Conservation (phyloP, 2,113 vertebrate species). For the Pollachius pollachius region DNA sequence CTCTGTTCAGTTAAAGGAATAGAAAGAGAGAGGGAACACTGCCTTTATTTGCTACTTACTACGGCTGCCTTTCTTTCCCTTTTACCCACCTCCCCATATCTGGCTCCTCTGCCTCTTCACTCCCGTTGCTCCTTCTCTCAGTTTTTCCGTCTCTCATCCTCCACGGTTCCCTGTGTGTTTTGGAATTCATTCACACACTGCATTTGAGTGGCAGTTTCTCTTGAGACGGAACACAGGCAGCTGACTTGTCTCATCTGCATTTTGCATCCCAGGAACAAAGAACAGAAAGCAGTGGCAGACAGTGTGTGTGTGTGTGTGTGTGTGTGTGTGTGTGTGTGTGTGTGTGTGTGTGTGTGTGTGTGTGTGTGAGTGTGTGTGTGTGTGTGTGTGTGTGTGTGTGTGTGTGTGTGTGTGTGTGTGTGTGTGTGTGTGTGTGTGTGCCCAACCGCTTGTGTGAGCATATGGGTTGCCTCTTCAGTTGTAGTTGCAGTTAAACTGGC, state of each 20-base stretch:
- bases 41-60: conserved; percentile 53
- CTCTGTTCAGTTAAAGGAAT: conserved; percentile 64
- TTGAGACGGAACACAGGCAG: conserved; percentile 67
- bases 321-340: conserved; percentile 16
- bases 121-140: conserved; percentile 6
- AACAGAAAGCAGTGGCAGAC: conserved; percentile 38
- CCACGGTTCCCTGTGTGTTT: conserved; percentile 63
- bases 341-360: conserved; percentile 14
- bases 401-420: conserved; percentile 10
- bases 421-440: conserved; percentile 10
- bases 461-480: conserved; percentile 42
- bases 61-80: conserved; percentile 50
- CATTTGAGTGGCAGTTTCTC: conserved; percentile 75
- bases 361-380: conserved; percentile 13
- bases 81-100: conserved; percentile 29
- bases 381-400: conserved; percentile 12
- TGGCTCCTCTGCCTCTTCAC: neutral
- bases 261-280: conserved; percentile 71
- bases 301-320: conserved; percentile 8
- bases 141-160: conserved; percentile 16
- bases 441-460: conserved; percentile 15
- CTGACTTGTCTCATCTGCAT: conserved; percentile 76
- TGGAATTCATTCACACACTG: conserved; percentile 73
- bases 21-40: conserved; percentile 48
- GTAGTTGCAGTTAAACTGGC: conserved; percentile 58